Evolutionary conservation across 2,888 invertebrate species (phyloP).

Genomic region (Rhamphomyia laevipes): DNA sequence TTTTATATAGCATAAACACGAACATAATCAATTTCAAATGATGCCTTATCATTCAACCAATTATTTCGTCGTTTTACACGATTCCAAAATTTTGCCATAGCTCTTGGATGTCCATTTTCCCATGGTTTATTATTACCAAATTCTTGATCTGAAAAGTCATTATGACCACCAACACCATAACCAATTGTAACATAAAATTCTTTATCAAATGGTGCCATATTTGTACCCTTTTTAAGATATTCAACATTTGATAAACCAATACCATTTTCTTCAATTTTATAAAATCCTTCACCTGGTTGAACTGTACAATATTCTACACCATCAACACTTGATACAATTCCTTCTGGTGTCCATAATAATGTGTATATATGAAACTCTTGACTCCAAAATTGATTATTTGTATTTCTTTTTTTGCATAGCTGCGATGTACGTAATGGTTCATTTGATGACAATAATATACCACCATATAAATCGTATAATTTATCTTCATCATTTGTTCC

Average conservation of each 20-base stretch:
- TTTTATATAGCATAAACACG: conserved; percentile 24
- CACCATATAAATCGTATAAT: conserved; percentile 16
- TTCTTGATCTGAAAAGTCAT: conserved; percentile 52
- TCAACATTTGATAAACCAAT: conserved; percentile 32
- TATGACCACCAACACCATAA: conserved; percentile 62
- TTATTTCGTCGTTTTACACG: conserved; percentile 47
- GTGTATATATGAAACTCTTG: conserved; percentile 55
- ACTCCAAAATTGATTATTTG: conserved; percentile 25
- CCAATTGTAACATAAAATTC: conserved; percentile 64
- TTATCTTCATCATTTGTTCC: not conserved
- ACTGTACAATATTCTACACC: conserved; percentile 43
- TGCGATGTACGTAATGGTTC: conserved; percentile 24
- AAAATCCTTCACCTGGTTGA: conserved; percentile 22
- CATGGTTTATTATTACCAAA: conserved; percentile 51
- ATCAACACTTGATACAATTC: conserved; percentile 39
- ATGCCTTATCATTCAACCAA: conserved; percentile 44
- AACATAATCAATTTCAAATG: conserved; percentile 30
- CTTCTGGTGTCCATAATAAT: conserved; percentile 47
- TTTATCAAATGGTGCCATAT: conserved; percentile 66
- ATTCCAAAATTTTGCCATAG: conserved; percentile 57
- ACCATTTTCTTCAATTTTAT: conserved; percentile 16
- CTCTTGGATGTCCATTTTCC: conserved; percentile 52
- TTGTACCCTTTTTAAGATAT: conserved; percentile 21
- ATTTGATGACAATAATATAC: conserved; percentile 22
- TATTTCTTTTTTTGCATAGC: conserved; percentile 20